phyloP scores from a whole-genome alignment of 2,888 invertebrate genomes.

The Cyaniris semiargus region DNA sequence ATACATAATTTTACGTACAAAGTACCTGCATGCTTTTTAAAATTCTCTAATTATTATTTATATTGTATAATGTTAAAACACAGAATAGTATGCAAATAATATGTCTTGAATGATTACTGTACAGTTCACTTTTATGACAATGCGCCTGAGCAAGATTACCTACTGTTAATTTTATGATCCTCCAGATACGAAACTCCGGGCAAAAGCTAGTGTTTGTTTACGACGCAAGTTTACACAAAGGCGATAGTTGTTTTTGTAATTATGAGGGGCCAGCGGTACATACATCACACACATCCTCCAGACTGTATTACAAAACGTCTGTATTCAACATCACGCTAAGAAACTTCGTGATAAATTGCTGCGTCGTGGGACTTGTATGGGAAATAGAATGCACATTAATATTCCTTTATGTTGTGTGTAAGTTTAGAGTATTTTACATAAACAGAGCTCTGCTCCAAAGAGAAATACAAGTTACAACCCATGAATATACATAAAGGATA shows the following conservation, averaged over 20 bases:
- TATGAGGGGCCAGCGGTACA: constrained; percentile 7
- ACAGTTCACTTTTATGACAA: not conserved
- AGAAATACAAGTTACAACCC: constrained; percentile 27
- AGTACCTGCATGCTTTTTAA: not conserved
- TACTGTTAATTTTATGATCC: not conserved
- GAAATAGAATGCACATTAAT: constrained; percentile 38
- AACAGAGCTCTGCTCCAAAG: constrained; percentile 7
- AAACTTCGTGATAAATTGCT: constrained; percentile 43
- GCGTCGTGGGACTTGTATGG: constrained; percentile 41
- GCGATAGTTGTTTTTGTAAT: constrained; percentile 28
- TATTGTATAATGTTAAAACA: not conserved
- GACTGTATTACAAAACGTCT: constrained; percentile 34
- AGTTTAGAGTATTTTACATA: constrained; percentile 32
- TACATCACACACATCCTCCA: constrained; percentile 24
- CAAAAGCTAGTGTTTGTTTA: constrained; percentile 7
- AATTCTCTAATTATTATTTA: not conserved
- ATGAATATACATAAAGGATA: constrained; percentile 29
- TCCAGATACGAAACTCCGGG: not conserved
- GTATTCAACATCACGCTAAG: constrained; percentile 38
- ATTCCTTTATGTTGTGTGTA: constrained; percentile 34
- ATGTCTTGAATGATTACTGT: not conserved
- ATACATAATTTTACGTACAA: not conserved
- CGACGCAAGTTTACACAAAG: constrained; percentile 9
- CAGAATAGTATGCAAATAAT: not conserved
- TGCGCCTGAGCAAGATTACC: not conserved